Evolutionary conservation across 2,888 invertebrate species (phyloP).

Genomic region (Clusia tigrina): DNA sequence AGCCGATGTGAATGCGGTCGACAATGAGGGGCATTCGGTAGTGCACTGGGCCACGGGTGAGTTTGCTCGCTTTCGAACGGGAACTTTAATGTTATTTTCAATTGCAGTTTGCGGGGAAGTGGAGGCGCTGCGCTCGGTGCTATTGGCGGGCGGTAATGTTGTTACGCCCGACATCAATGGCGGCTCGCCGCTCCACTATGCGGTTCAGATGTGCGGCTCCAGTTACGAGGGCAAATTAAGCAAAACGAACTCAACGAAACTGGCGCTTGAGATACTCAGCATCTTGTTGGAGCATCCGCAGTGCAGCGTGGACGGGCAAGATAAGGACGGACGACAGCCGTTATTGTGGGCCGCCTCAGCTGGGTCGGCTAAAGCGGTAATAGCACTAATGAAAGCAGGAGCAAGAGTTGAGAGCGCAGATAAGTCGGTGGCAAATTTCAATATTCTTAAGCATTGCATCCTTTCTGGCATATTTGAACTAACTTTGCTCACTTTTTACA

Average conservation of each 20-base stretch:
- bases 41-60: conserved; percentile 98
- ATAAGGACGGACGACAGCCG: conserved; percentile 93
- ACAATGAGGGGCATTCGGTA: conserved; percentile 93
- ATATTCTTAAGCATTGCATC: neutral
- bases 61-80: too few relatives aligned
- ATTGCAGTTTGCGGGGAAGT: conserved; percentile 89
- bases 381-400: conserved; percentile 87
- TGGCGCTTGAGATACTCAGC: conserved; percentile 72
- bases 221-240: conserved; percentile 70
- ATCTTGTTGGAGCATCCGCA: conserved; percentile 81
- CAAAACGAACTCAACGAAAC: conserved; percentile 54
- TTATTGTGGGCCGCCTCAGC: conserved; percentile 98
- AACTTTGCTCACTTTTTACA: conserved; percentile 60
- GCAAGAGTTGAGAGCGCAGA: conserved; percentile 84
- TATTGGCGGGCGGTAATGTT: conserved; percentile 86
- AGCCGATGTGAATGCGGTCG: conserved; percentile 88
- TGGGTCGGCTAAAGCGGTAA: conserved; percentile 90
- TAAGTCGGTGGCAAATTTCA: conserved; percentile 65
- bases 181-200: conserved; percentile 95
- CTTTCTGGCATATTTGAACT: neutral
- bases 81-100: neutral
- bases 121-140: conserved; percentile 83
- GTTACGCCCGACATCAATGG: conserved; percentile 92
- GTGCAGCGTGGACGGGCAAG: conserved; percentile 83
- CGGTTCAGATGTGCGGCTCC: conserved; percentile 95